Base-by-base conservation (phyloP, 2,888 invertebrate genomes). In the Eristalis arbustorum region DNA sequence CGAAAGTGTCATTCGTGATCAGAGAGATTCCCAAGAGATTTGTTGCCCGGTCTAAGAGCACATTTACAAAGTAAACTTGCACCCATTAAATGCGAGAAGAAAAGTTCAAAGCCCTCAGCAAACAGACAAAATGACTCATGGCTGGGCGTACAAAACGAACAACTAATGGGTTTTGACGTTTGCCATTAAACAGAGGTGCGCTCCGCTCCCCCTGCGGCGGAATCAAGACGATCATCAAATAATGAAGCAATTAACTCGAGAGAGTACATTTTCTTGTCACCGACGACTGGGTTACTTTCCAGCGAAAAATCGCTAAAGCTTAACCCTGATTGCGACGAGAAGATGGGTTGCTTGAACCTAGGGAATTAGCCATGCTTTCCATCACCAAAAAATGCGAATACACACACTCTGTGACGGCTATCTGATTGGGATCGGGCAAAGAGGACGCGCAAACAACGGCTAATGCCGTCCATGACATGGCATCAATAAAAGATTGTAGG, bases 251-350 rank as follows among this genome's bases (percentile, higher is more conserved):
- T 72, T 72, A 72, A 72, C 72, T 72, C 49, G 56, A 79, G 71
- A 49, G 49, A 71, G 79, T 79, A 72, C 42, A 72, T 73, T 79
- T 79, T 61, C 72, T 72, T 79, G 79, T 73, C 78, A 66, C 40
- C n/a, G 22, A 40, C 34, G 14, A 28, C 42, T n/a, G 37, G 40
- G 66, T 76, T 49, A 40, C 57, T 61, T 62, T 37, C 8, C 42
- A 31, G 14, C 11, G 66, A 23, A 23, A 40, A 57, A 74, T 40
- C 57, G 56, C 34, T 13, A 18, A 22, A 10, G 69, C 37, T 77
- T 77, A 71, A 42, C 69, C 57, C 64, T 77, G 68, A 69, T 77
- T 37, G 31, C 22, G 13, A n/a, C 25, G 37, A n/a, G 37, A 18
- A 13, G 57, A 64, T 63, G 63, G 57, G 25, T 71, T 3, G 56